These are phyloP conservation scores for Irena cyanogastra DNA, from an alignment of 2,113 vertebrate species.

Conservation along the genomic window DNA sequence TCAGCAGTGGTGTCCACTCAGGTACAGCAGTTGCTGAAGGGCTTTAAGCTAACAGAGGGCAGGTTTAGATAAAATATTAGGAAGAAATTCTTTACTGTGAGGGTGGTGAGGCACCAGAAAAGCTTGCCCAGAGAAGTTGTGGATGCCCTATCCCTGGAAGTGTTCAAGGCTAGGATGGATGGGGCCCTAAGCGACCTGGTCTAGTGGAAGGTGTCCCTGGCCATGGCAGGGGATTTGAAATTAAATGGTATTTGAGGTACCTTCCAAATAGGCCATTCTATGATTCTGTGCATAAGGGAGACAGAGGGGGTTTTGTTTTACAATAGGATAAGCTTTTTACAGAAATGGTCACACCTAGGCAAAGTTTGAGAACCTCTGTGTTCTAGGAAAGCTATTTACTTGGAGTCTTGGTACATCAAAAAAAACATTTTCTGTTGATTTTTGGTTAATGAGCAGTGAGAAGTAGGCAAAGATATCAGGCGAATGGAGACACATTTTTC, in stretches of 20 bases:
- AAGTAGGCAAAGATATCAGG: not conserved
- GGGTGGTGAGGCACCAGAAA: not conserved
- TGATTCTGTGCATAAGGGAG: not conserved
- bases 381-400: slow-evolving; percentile 4
- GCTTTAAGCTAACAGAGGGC: not conserved
- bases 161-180: not conserved
- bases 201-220: not conserved
- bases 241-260: not conserved
- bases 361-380: not conserved
- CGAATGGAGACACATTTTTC: not conserved
- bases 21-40: not conserved
- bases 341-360: not conserved
- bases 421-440: slow-evolving; percentile 25
- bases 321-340: not conserved
- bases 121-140: not conserved
- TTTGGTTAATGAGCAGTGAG: slow-evolving; percentile 42
- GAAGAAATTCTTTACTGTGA: not conserved
- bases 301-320: not conserved
- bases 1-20: not conserved
- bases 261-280: not conserved
- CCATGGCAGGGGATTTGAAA: not conserved
- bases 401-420: not conserved
- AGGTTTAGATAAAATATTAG: not conserved
- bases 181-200: not conserved
- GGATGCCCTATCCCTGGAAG: not conserved